Percentiles rank a stretch among this genome's conserved stretches.
Conservation (phyloP, 2,113 vertebrate species). For the Uria lomvia region DNA sequence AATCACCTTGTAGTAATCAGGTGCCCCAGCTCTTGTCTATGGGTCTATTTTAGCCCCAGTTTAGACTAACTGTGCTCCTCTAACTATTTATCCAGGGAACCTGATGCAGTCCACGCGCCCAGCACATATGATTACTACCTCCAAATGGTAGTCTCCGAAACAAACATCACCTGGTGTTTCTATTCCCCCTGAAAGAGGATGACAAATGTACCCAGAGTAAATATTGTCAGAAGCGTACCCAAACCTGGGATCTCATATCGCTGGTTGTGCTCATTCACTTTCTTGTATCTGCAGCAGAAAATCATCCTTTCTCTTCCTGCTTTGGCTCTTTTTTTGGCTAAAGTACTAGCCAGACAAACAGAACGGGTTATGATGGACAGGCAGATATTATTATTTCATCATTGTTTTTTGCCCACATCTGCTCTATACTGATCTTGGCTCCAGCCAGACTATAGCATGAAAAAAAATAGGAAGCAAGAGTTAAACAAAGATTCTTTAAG, state of each 20-base stretch:
- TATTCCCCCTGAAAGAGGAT: not conserved
- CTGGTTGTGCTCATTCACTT: not conserved
- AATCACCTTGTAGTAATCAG: not conserved
- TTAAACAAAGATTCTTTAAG: conserved; percentile 7
- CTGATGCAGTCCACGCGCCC: not conserved
- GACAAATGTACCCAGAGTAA: not conserved
- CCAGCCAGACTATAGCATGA: not conserved
- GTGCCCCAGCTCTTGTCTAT: not conserved
- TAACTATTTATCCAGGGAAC: not conserved
- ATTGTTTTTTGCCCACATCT: not conserved
- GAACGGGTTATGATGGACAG: not conserved
- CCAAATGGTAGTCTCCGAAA: not conserved
- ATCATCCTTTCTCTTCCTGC: not conserved
- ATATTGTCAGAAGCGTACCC: not conserved
- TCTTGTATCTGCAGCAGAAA: not conserved
- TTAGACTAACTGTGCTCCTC: not conserved
- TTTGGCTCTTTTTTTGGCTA: not conserved
- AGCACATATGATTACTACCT: fast-evolving
- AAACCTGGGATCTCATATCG: not conserved
- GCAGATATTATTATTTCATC: not conserved
- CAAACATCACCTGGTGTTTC: not conserved
- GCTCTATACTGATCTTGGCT: not conserved
- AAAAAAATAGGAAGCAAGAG: not conserved
- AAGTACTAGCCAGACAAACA: not conserved
- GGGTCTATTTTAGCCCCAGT: not conserved